Base-by-base conservation (phyloP, 2,113 vertebrate species). In the Tor tambroides region DNA sequence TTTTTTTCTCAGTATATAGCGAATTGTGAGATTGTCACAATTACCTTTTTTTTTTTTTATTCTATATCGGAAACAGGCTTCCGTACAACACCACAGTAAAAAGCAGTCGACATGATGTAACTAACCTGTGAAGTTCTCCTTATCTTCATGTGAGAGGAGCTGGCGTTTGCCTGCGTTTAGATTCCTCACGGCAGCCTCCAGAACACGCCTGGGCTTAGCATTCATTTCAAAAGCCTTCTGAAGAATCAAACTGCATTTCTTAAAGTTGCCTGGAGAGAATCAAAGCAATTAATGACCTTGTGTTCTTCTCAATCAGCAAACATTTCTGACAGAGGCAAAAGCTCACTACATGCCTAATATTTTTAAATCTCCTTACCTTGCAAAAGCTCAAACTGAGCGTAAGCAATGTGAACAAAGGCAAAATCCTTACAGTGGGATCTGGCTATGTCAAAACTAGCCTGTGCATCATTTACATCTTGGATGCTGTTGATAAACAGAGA, bases 391-490 rank as follows among this genome's bases (percentile, higher is more conserved):
- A 98, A 99, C 28, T 98, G 96, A 74, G 97, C 97, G 94, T 97
- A 96, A 88, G 97, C 97, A 87, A 97, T 87, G 21, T 99, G 98
- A 67, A 98, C 98, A 92, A 99, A 98, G 89, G 98, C 97, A 95
- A 98, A 98, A 89, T 95, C 96, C 90, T 96, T 97, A 94, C 97
- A 96, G 90, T 97, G 97, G 88, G 97, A 94, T 90, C 92, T 95
- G 72, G 97, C 97, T 88, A 99, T 93, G 12, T 97, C 96, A 92
- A 99, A 99, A 87, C 97, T 96, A 88, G 96, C 95, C 56, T 96
- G 96, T 49, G 97, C 98, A 38, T 98, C 97, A 85, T 96, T 96
- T 41, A 96, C 94, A 86, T 99, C 97, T 88, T 95, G 93, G 86
- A 95, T 94, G 80, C 94, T 95, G 90, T 56, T 82, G 14, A 11